Evolutionary conservation across 1,140 invertebrate species (phyloP), one percentile per base, ranked within the genome.

Genomic region (Anthonomus grandis): DNA sequence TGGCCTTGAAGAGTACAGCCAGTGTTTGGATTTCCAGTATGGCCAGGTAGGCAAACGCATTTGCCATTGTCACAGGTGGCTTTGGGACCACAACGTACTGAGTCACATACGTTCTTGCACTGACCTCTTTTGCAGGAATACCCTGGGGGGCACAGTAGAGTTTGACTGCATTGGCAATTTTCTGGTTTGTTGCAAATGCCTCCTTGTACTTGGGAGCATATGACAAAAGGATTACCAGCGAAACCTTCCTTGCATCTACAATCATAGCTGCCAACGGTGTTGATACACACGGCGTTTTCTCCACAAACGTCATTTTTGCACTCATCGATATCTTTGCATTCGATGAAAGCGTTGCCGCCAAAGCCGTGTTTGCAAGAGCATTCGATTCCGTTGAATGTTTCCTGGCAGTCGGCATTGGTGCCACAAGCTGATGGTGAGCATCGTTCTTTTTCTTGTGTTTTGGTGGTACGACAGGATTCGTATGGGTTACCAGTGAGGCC

Each of bases 401-500:
- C 81, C 60, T 80, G 81, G 66, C 92, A 95, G 54, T 87, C 82
- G 3, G 91, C 90, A 64, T 87, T 86, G 13, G 71, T 69, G 15
- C 91, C 91, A 72, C 92, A 95, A 12, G 83, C 77, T 24, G 83
- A 82, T 45, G 78, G 80, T 1, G 81, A 78, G 64, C 91, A 94
- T n/a, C 85, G 82, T 50, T 83, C 84, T 65, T 83, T 83, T 60
- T 83, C 64, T 44, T 42, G 24, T 1, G 34, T 27, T 34, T 41
- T 52, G 3, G 64, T 37, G 39, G 54, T 57, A 79, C 62, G 81
- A 70, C 92, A 95, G 17, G 84, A 83, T 55, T 84, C 81, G 70
- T 95, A 95, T 4, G 93, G 92, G 79, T 95, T 95, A 50, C 91
- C 92, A 53, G 75, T 86, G 2, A 83, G 90, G 9, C 89, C 90